Percentiles rank a stretch among this genome's conserved stretches.
Conservation (phyloP, 2,113 vertebrate species). For the Mesembrinibis cayennensis region DNA sequence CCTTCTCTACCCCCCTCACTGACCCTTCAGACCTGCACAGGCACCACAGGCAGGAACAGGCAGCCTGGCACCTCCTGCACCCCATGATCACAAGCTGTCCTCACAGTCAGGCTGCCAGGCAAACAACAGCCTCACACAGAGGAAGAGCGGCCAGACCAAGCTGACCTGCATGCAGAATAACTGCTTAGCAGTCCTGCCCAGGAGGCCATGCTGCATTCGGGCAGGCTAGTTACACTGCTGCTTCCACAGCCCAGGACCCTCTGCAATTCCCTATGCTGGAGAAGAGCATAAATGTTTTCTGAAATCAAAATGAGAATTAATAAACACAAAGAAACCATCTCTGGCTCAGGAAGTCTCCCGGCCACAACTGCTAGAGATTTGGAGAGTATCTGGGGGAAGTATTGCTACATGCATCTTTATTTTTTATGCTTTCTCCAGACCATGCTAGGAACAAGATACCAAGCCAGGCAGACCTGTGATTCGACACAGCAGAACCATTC, state of each 20-base stretch:
- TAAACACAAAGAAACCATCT: background rate
- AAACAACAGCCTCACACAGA: background rate
- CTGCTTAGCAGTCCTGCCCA: background rate
- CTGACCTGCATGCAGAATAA: rapidly evolving
- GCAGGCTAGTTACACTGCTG: background rate
- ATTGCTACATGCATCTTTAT: background rate
- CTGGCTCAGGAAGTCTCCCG: background rate
- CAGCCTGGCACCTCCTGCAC: background rate
- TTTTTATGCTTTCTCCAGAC: background rate
- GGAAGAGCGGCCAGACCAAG: background rate
- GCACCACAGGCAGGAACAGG: background rate
- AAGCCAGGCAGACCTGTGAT: background rate
- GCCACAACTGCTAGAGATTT: background rate
- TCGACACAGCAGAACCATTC: background rate
- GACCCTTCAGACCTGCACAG: background rate
- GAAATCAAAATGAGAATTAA: background rate
- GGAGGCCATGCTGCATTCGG: background rate
- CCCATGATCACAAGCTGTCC: background rate
- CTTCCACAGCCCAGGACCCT: background rate
- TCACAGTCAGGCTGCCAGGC: background rate
- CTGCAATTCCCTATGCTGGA: background rate
- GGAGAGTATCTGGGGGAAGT: background rate
- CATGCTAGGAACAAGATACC: background rate
- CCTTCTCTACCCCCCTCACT: background rate
- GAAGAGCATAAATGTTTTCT: background rate